Evolutionary conservation across 2,888 invertebrate genomes (phyloP).

Genomic region (Spodoptera littoralis): DNA sequence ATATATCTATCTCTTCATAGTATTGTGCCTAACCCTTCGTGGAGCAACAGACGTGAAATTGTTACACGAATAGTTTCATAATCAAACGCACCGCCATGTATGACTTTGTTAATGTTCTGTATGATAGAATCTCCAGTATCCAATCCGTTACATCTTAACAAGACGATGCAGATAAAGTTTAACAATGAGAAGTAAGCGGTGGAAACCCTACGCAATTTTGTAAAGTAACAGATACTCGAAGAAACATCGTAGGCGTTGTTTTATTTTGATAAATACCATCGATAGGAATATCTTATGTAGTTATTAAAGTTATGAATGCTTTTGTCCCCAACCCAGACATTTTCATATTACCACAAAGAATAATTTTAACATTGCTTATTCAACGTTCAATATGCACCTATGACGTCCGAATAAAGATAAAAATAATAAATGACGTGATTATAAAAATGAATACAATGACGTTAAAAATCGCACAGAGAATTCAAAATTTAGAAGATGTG

Average conservation of each 20-base stretch:
- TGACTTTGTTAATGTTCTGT: conserved; percentile 1
- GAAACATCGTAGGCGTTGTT: conserved; percentile 39
- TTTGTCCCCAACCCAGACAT: conserved; percentile 20
- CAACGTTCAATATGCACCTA: conserved; percentile 12
- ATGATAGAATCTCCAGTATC: conserved; percentile 14
- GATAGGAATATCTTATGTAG: conserved; percentile 40
- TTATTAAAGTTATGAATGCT: conserved; percentile 23
- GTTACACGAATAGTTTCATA: no score
- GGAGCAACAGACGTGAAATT: no score
- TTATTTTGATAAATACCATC: conserved; percentile 46
- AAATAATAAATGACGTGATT: conserved; percentile 22
- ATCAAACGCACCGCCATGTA: conserved; percentile 2
- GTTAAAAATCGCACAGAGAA: conserved; percentile 29
- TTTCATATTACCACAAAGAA: conserved; percentile 10
- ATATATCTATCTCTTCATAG: no score
- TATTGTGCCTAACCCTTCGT: no score
- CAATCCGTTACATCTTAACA: conserved; percentile 33
- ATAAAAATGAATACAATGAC: conserved; percentile 21
- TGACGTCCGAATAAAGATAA: conserved; percentile 30
- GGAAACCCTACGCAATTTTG: conserved; percentile 36
- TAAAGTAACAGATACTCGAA: conserved; percentile 35
- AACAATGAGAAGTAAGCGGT: conserved; percentile 31
- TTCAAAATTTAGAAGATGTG: conserved; percentile 21
- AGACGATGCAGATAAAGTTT: conserved; percentile 26
- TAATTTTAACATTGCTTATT: conserved; percentile 14